Conservation (phyloP, 2,888 invertebrate genomes). For the Carcina quercana region DNA sequence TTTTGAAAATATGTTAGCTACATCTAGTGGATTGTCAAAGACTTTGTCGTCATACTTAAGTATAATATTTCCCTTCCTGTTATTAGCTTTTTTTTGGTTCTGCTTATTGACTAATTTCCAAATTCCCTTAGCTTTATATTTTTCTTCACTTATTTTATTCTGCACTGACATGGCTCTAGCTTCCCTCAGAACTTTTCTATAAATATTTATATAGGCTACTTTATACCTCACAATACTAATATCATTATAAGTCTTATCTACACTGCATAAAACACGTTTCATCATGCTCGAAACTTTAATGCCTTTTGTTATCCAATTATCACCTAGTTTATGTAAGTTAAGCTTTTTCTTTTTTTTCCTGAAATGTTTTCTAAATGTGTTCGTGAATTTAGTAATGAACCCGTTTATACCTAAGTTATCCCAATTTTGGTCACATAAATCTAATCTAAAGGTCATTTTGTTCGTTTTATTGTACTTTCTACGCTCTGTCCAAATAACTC, state of each 20-base stretch:
- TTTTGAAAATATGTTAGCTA: neutral
- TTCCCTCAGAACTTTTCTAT: neutral
- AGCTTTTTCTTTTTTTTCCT: neutral
- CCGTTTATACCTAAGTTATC: neutral
- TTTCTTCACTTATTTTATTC: neutral
- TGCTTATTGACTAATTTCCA: neutral
- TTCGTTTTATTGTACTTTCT: neutral
- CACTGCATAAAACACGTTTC: neutral
- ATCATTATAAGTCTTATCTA: neutral
- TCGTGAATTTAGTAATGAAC: neutral
- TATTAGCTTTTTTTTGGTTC: neutral
- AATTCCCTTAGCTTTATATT: neutral
- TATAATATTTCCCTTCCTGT: neutral
- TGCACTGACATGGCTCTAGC: neutral
- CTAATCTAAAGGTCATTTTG: neutral
- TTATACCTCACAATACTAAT: neutral
- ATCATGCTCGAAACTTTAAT: neutral
- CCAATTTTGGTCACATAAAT: neutral
- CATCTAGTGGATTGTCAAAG: neutral
- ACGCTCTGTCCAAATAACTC: neutral
- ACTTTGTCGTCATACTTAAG: neutral
- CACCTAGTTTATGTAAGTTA: neutral
- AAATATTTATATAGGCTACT: neutral
- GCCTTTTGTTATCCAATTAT: neutral
- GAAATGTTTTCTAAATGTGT: neutral